A percentile compares a stretch with the other conserved stretches of the same genome.
Evolutionary conservation across 1,140 invertebrate species (phyloP).

Genomic region (Phymorhynchus buccinoides): DNA sequence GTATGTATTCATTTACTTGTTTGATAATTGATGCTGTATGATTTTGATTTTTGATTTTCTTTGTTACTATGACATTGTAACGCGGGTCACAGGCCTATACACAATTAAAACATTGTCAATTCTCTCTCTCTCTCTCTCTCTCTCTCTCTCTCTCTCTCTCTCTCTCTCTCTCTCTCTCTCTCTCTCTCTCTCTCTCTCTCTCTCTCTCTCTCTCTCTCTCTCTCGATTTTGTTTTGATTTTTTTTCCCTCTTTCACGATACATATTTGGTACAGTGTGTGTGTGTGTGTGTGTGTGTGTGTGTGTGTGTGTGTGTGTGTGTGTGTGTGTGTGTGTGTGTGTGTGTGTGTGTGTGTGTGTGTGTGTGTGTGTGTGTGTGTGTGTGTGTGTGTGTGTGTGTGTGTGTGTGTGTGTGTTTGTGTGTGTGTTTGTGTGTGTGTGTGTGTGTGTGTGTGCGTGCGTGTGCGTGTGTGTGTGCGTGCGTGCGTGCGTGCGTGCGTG

Average conservation of each 20-base stretch:
- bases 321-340: too few relatives aligned
- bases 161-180: neutral
- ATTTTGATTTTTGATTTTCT: too few relatives aligned
- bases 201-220: slow-evolving; percentile 17
- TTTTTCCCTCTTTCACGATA: neutral
- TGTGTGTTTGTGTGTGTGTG: neutral
- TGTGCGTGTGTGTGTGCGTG: neutral
- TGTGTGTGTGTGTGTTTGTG: slow-evolving; percentile 9
- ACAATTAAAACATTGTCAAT: too few relatives aligned
- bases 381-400: slow-evolving; percentile 9
- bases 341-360: slow-evolving; percentile 1
- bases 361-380: slow-evolving; percentile 19
- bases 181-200: neutral
- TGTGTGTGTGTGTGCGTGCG: neutral
- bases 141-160: neutral
- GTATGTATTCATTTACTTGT: too few relatives aligned
- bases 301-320: neutral
- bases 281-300: slow-evolving; percentile 13
- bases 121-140: neutral
- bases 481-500: slow-evolving; percentile 17
- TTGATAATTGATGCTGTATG: too few relatives aligned
- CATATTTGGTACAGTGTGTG: neutral
- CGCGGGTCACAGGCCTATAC: too few relatives aligned
- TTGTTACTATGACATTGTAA: too few relatives aligned
- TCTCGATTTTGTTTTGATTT: neutral